Conservation (phyloP, 2,888 invertebrate genomes). For the Gastrophysa polygoni region DNA sequence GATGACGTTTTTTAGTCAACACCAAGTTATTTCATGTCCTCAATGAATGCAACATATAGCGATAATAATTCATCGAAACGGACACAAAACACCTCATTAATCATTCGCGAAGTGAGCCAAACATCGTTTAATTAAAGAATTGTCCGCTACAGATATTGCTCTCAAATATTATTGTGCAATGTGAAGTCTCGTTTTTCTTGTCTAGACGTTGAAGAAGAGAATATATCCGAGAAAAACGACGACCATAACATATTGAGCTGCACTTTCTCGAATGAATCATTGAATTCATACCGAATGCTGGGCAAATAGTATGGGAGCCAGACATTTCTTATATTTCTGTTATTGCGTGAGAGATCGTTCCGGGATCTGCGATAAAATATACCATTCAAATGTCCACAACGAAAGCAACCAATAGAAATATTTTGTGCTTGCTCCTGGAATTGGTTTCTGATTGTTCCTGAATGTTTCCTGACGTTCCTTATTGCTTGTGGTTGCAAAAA, state of each 20-base stretch:
- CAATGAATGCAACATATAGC: not conserved
- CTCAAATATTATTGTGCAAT: not conserved
- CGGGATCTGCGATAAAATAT: not conserved
- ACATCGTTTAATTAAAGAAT: slow-evolving; percentile 9
- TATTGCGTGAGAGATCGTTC: too few relatives aligned
- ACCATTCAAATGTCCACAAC: not conserved
- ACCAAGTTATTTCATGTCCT: not conserved
- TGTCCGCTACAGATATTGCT: not conserved
- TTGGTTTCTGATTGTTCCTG: too few relatives aligned
- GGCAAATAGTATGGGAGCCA: not conserved
- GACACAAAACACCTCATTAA: slow-evolving; percentile 6
- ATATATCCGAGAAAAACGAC: not conserved
- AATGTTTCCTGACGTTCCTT: too few relatives aligned
- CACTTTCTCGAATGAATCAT: slow-evolving; percentile 9
- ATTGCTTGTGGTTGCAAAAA: too few relatives aligned
- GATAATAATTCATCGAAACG: not conserved
- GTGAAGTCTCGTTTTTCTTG: slow-evolving; percentile 1
- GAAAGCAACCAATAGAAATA: too few relatives aligned
- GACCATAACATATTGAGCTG: not conserved
- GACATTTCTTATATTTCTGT: not conserved
- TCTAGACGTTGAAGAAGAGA: not conserved
- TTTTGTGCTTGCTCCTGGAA: too few relatives aligned
- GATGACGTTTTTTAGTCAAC: not conserved
- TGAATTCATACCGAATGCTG: not conserved
- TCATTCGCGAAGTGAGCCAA: slow-evolving; percentile 7